Evolutionary conservation across 2,888 invertebrate genomes (phyloP).

Genomic region (Craniophora ligustri): DNA sequence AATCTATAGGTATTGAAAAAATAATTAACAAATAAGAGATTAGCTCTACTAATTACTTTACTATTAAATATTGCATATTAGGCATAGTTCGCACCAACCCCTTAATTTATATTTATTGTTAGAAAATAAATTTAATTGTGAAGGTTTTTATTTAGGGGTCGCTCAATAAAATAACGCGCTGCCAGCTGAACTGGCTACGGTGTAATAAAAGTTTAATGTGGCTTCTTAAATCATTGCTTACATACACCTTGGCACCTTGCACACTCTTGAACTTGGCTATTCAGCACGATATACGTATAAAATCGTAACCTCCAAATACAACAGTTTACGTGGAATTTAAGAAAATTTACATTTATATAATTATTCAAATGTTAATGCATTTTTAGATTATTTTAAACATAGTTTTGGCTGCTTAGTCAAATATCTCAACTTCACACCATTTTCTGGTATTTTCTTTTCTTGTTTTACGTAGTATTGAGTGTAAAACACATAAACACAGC

Average conservation of each 20-base stretch:
- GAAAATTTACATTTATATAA: not conserved
- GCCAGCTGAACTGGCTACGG: conserved; percentile 39
- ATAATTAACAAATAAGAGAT: too few relatives aligned
- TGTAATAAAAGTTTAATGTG: conserved; percentile 65
- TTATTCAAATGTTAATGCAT: not conserved
- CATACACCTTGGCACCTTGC: conserved; percentile 53
- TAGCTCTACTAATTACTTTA: not conserved
- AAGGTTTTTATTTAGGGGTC: conserved; percentile 33
- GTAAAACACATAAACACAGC: conserved; percentile 55
- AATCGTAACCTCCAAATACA: not conserved
- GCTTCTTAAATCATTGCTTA: conserved; percentile 61
- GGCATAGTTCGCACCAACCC: conserved; percentile 2
- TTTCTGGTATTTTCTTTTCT: conserved; percentile 23
- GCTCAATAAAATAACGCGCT: conserved; percentile 37
- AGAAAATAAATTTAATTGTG: conserved; percentile 17
- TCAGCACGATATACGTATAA: conserved; percentile 6
- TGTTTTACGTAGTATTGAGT: conserved; percentile 46
- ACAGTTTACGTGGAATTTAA: not conserved
- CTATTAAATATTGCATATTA: conserved; percentile 9
- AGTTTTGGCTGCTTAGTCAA: not conserved
- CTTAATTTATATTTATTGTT: conserved; percentile 22
- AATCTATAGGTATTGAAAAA: too few relatives aligned
- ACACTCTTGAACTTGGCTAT: conserved; percentile 21
- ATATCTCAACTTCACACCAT: conserved; percentile 5
- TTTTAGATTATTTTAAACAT: not conserved